Percentiles rank a stretch among this genome's conserved stretches.
phyloP scores from a whole-genome alignment of 2,113 vertebrate genomes.

The Rattus norvegicus region DNA sequence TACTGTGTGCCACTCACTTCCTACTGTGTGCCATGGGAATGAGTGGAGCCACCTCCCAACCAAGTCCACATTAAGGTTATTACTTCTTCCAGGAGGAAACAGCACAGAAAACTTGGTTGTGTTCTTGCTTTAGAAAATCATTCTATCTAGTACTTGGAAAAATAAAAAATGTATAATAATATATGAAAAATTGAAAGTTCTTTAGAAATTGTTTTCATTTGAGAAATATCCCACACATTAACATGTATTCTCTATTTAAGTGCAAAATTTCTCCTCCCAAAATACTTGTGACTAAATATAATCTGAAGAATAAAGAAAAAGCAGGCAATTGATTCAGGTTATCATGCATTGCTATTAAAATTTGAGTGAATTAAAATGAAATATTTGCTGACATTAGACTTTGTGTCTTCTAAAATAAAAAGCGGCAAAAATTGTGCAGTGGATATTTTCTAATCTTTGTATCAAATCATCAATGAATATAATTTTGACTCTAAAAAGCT shows the following conservation, averaged over 20 bases:
- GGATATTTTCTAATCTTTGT: background rate
- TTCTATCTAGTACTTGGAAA: conserved; percentile 18
- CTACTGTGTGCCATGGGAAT: no score
- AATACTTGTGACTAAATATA: conserved; percentile 28
- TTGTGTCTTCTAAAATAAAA: conserved; percentile 40
- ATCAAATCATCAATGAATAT: conserved; percentile 32
- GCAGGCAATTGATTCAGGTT: background rate
- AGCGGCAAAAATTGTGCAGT: background rate
- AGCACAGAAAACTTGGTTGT: background rate
- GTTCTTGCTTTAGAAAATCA: background rate
- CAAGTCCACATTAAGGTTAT: no score
- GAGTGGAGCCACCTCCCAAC: background rate
- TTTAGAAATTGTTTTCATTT: background rate
- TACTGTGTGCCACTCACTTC: no score
- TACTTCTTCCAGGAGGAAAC: conserved; percentile 34
- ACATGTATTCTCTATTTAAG: conserved; percentile 8
- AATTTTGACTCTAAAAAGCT: background rate
- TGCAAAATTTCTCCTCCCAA: background rate
- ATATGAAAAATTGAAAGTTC: background rate
- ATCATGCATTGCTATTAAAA: background rate
- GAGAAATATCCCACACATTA: conserved; percentile 2
- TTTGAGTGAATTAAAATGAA: conserved; percentile 26
- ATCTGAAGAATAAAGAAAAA: conserved; percentile 22
- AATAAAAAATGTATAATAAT: background rate
- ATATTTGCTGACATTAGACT: background rate